phyloP scores from a whole-genome alignment of 2,113 vertebrate species.

The Alaudala cheleensis region DNA sequence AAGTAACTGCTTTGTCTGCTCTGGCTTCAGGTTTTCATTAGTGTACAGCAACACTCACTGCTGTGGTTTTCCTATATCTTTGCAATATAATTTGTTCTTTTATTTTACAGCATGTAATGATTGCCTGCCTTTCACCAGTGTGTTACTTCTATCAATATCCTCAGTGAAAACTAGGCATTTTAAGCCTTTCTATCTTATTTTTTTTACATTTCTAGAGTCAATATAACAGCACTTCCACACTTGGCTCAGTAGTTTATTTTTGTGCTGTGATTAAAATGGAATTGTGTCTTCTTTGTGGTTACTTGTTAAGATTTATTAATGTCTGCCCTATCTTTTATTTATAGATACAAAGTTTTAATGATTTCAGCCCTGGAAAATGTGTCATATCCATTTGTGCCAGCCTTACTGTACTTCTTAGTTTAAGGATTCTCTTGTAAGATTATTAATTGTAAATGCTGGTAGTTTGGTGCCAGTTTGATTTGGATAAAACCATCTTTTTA shows the following conservation, averaged over 20 bases:
- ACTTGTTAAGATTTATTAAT: constrained; percentile 32
- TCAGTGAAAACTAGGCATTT: not conserved
- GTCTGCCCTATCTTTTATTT: constrained; percentile 49
- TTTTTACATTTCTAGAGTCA: not conserved
- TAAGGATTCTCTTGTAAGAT: not conserved
- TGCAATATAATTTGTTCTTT: not conserved
- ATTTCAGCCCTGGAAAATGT: constrained; percentile 26
- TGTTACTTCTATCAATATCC: constrained; percentile 1
- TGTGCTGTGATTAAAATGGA: constrained; percentile 1
- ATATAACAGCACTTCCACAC: not conserved
- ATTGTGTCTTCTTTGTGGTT: not conserved
- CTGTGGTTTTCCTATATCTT: not conserved
- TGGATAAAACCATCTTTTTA: not conserved
- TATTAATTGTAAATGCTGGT: constrained; percentile 6
- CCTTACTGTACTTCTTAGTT: not conserved
- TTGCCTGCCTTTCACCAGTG: not conserved
- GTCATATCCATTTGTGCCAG: not conserved
- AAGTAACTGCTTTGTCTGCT: not conserved
- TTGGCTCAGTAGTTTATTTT: not conserved
- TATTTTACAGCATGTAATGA: not conserved
- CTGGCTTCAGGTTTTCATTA: constrained; percentile 2
- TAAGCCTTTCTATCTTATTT: not conserved
- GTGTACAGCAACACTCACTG: not conserved
- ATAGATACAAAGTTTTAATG: constrained; percentile 40
- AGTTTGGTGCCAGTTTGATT: not conserved